phyloP scores from a whole-genome alignment of 2,113 vertebrate species.

The Pardalotus punctatus region DNA sequence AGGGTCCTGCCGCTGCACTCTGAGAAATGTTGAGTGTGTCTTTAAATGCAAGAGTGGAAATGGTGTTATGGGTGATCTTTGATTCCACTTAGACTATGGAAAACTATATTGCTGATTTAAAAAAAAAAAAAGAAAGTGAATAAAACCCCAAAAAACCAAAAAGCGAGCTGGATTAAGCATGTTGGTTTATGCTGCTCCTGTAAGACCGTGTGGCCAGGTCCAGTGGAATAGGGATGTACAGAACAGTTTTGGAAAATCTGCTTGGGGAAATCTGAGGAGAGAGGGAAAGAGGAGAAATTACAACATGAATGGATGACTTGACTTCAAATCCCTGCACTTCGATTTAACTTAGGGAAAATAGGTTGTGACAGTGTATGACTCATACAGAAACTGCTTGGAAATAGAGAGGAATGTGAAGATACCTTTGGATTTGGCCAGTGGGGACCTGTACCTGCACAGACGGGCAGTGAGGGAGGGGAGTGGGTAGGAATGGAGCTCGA shows the following conservation, averaged over 20 bases:
- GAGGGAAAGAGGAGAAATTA: neutral
- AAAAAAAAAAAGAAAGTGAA: neutral
- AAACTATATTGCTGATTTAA: neutral
- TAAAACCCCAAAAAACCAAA: neutral
- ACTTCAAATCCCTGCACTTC: neutral
- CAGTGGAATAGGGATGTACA: fast-evolving
- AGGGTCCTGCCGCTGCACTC: neutral
- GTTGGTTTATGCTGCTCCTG: neutral
- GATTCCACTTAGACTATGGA: neutral
- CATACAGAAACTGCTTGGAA: neutral
- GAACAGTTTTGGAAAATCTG: neutral
- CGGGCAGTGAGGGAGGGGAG: fast-evolving
- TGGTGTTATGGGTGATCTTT: neutral
- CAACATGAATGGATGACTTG: neutral
- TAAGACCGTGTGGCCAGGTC: neutral
- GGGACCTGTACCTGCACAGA: neutral
- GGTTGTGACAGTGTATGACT: neutral
- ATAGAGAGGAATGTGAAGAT: neutral
- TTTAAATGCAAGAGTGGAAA: neutral
- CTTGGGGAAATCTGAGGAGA: neutral
- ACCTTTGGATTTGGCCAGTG: neutral
- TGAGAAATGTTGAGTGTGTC: neutral
- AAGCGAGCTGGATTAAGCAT: fast-evolving
- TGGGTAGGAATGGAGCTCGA: fast-evolving
- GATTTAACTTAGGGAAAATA: neutral